Evolutionary conservation across 2,113 vertebrate genomes (phyloP), one percentile per base, ranked within the genome.

Genomic region (Prolemur simus): DNA sequence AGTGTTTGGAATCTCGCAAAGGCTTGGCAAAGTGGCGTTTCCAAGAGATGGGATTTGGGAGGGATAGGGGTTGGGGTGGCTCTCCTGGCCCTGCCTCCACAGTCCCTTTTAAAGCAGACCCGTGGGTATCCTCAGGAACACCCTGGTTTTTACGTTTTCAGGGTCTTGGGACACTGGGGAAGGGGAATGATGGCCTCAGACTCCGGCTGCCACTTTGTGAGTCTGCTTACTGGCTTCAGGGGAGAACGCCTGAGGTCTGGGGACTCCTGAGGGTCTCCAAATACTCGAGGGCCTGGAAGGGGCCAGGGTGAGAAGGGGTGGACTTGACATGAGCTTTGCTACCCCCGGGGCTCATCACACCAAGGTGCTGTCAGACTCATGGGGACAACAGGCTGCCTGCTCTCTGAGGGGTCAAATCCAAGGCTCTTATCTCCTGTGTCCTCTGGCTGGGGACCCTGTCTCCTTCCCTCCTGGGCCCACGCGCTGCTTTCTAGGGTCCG

Each of bases 1-100:
- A 74, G 74, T 97, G 64, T 94, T 84, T 87, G 91, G 77, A 93
- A 91, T 89, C 69, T 89, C 81, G n/a, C 39, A 89, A 81, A 95
- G 52, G 17, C 76, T 86, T 76, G 52, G 37, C 64, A 96, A 92
- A 95, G 39, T 78, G 81, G n/a, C 34, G 32, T 89, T 84, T 96
- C 29, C 47, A 92, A 54, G 66, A 69, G 42, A 45, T 39, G 80
- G 34, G 27, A 37, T 95, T 94, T 94, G 91, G 90, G 86, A 89
- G 87, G 85, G 68, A 15, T 14, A 60, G 81, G 68, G 15, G 84
- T 58, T 87, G 64, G 52, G 56, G 52, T 5, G 10, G 58, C 6
- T 60, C 11, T 93, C 4, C 15, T 4, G 47, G 69, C 64, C n/a
- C 52, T 81, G 85, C 58, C 74, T 25, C 81, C 76, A 37, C 42